phyloP scores from a whole-genome alignment of 1,140 invertebrate genomes.

The Nasonia giraulti region DNA sequence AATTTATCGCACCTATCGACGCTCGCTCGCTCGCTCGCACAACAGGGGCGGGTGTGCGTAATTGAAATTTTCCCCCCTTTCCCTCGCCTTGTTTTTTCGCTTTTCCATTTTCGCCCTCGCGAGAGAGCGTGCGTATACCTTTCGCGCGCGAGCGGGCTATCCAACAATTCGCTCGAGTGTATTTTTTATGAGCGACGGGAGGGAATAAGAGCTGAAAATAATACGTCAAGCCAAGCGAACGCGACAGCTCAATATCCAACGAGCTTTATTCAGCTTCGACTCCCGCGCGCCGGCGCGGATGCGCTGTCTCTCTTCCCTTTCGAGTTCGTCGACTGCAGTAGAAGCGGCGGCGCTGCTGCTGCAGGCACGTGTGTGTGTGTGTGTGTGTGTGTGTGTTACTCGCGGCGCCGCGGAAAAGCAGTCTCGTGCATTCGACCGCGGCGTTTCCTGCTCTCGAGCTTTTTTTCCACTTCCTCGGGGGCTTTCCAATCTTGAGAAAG shows the following conservation, averaged over 20 bases:
- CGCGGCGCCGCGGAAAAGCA: too few species aligned
- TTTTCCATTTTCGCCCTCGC: background rate
- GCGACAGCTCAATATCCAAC: conserved; percentile 60
- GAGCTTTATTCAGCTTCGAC: conserved; percentile 37
- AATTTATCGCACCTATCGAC: background rate
- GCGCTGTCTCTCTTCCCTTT: background rate
- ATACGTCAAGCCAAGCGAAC: conserved; percentile 61
- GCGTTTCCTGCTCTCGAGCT: too few species aligned
- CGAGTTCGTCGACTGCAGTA: background rate
- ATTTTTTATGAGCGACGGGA: conserved; percentile 53
- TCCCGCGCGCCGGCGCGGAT: conserved; percentile 23
- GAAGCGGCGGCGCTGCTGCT: too few species aligned
- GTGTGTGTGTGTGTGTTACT: too few species aligned
- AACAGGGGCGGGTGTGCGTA: background rate
- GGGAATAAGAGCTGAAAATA: conserved; percentile 63
- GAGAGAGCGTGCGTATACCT: background rate
- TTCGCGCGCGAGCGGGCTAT: background rate
- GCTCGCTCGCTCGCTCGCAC: too few species aligned
- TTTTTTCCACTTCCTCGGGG: too few species aligned
- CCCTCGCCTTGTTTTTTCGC: background rate
- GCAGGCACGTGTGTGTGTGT: too few species aligned
- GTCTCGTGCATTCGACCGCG: too few species aligned
- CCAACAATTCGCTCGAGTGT: background rate
- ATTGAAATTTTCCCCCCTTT: background rate
- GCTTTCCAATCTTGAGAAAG: too few species aligned